Percentiles rank a stretch among this genome's conserved stretches.
These are phyloP conservation scores for Diaperis boleti DNA, from an alignment of 2,888 invertebrate genomes.

Conservation along the genomic window DNA sequence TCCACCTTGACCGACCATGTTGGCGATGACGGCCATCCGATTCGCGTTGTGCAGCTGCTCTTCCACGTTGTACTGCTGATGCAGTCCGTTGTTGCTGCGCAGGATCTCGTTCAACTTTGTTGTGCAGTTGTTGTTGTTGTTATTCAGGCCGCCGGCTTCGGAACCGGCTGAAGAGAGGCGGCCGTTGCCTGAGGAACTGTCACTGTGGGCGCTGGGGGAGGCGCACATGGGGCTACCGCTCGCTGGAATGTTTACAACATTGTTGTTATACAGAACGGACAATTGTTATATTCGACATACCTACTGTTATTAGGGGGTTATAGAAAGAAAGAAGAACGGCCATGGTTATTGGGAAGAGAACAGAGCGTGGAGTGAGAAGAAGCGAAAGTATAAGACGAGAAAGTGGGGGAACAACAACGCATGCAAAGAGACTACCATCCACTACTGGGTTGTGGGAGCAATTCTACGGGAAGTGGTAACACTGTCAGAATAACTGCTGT, in stretches of 20 bases:
- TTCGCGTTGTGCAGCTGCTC: constrained; percentile 70
- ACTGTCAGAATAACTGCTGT: too few species aligned
- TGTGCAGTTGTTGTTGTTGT: constrained; percentile 78
- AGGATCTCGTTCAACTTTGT: constrained; percentile 69
- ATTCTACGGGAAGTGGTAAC: too few species aligned
- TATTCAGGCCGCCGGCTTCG: constrained; percentile 78
- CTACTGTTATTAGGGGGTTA: constrained; percentile 24
- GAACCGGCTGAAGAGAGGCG: constrained; percentile 84
- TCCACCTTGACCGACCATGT: constrained; percentile 74
- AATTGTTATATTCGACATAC: constrained; percentile 11
- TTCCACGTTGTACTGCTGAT: constrained; percentile 75
- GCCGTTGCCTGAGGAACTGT: constrained; percentile 86
- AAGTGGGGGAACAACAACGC: too few species aligned
- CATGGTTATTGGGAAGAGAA: not conserved
- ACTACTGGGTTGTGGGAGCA: too few species aligned
- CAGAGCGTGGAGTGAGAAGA: not conserved
- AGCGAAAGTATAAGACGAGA: not conserved
- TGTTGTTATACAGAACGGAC: not conserved
- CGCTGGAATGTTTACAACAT: constrained; percentile 52
- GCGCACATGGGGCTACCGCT: constrained; percentile 78
- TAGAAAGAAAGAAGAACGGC: constrained; percentile 5
- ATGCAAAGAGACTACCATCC: too few species aligned
- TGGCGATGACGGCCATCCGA: constrained; percentile 79
- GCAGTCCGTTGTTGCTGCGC: constrained; percentile 71
- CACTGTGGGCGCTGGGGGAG: constrained; percentile 88